Evolutionary conservation across 2,113 vertebrate species (phyloP).

Genomic region (Taurulus bubalis): DNA sequence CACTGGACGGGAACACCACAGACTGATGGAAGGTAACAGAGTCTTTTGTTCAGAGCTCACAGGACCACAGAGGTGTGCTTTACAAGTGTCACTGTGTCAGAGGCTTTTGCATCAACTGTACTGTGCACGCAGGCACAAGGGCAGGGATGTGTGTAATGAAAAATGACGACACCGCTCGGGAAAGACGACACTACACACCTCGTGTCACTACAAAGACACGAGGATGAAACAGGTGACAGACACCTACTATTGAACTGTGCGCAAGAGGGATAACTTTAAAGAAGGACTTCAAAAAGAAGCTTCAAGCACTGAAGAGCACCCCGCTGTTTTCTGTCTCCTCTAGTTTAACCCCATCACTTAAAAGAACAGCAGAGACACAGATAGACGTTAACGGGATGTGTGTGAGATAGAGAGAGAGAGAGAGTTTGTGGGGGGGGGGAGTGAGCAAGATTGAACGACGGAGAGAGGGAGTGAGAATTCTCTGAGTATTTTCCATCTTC

Average conservation of each 20-base stretch:
- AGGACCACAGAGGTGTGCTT: conserved; percentile 55
- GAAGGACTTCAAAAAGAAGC: conserved; percentile 62
- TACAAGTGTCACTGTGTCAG: conserved; percentile 63
- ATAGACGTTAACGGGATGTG: conserved; percentile 51
- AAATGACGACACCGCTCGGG: conserved; percentile 66
- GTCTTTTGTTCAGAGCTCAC: conserved; percentile 67
- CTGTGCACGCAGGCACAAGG: conserved; percentile 35
- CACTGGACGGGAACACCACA: conserved; percentile 42
- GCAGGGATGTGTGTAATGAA: conserved; percentile 68
- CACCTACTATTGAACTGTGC: conserved; percentile 58
- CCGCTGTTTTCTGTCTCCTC: conserved; percentile 65
- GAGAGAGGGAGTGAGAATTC: conserved; percentile 43
- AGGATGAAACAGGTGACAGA: conserved; percentile 73
- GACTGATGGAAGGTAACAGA: conserved; percentile 58
- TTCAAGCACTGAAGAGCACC: conserved; percentile 47
- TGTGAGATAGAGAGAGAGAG: no score
- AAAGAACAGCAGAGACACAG: conserved; percentile 58
- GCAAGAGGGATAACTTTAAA: conserved; percentile 63
- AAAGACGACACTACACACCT: conserved; percentile 53
- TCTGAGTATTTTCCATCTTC: conserved; percentile 66
- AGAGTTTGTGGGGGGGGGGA: conserved; percentile 37
- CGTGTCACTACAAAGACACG: conserved; percentile 69
- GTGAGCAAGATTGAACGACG: conserved; percentile 26
- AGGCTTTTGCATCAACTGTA: conserved; percentile 55
- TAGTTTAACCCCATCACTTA: conserved; percentile 72